Evolutionary conservation across 30 jellyfish, hydroid and myxozoan species (phyloP).

Genomic region (Turritopsis dohrnii): DNA sequence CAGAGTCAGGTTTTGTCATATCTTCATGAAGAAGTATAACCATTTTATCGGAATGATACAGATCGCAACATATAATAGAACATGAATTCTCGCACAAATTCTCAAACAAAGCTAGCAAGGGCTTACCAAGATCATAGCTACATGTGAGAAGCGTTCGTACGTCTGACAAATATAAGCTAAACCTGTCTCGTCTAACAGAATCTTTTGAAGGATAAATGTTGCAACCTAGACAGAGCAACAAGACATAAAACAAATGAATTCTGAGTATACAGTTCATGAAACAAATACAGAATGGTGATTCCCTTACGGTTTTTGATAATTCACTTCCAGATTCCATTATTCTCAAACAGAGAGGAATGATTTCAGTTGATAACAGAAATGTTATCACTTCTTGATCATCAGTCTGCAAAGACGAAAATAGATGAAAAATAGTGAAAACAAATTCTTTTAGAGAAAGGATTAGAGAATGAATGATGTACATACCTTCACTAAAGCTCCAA

Average conservation of each 20-base stretch:
- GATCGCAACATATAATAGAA: too few species aligned
- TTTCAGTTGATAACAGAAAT: slow-evolving; percentile 82
- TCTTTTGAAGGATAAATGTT: slow-evolving; percentile 86
- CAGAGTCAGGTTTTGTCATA: too few species aligned
- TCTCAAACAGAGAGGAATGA: slow-evolving; percentile 85
- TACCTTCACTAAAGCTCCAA: slow-evolving; percentile 97
- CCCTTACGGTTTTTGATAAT: slow-evolving; percentile 87
- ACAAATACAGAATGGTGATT: too few species aligned
- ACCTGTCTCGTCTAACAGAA: slow-evolving; percentile 85
- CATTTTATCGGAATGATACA: too few species aligned
- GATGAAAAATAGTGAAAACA: background rate
- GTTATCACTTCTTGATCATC: slow-evolving; percentile 96
- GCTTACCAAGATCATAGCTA: slow-evolving; percentile 88
- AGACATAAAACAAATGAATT: background rate
- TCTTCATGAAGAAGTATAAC: too few species aligned
- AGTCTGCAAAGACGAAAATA: slow-evolving; percentile 44
- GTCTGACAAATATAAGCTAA: slow-evolving; percentile 94
- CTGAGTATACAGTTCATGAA: background rate
- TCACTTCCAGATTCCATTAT: slow-evolving; percentile 99
- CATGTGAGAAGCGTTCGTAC: slow-evolving; percentile 92
- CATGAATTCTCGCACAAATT: background rate
- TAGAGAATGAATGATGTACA: background rate
- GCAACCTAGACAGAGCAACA: slow-evolving; percentile 69
- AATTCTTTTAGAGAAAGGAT: background rate
- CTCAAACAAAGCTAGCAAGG: background rate